Base-by-base conservation (phyloP, 2,888 invertebrate genomes). In the Tuberolachnus salignus region DNA sequence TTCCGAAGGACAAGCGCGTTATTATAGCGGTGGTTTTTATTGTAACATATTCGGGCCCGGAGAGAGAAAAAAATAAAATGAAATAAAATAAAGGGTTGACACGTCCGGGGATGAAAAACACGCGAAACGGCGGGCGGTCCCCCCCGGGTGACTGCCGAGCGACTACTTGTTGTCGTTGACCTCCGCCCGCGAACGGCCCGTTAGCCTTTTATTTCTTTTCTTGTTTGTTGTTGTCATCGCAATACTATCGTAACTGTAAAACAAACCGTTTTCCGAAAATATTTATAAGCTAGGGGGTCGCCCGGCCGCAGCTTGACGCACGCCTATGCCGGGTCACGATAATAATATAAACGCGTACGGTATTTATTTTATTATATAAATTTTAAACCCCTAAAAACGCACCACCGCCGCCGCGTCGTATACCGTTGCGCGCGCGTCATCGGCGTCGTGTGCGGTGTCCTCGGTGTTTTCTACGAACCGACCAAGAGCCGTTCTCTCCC, bases 1-100 rank as follows among this genome's bases (percentile, higher is more conserved):
- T 73, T 73, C 51, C 42, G 72, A 72, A 72, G 72, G 72, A 59
- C n/a, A n/a, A n/a, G n/a, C 71, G n/a, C 69, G 34, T 23, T n/a
- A 23, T 42, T n/a, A n/a, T n/a, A n/a, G 4, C 21, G 21, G 34
- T 6, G 34, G 34, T 34, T n/a, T n/a, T n/a, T n/a, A n/a, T n/a
- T n/a, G n/a, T n/a, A n/a, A n/a, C n/a, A n/a, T n/a, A n/a, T n/a
- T n/a, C n/a, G n/a, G n/a, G n/a, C n/a, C n/a, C n/a, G 34, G 34
- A 34, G 34, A 34, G 34, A 6, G 34, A 2, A 2, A n/a, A 14
- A 14, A 6, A 49, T 9, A 49, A 34, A 11, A n/a, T n/a, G n/a
- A n/a, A 44, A 42, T 34, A 53, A 64, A 46, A 64, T 21, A 53
- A 71, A 57, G 72, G 72, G 72, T 73, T 49, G 59, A 49, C n/a